Evolutionary conservation across 2,113 vertebrate genomes (phyloP), one percentile per base, ranked within the genome.

Genomic region (Amphiprion percula): DNA sequence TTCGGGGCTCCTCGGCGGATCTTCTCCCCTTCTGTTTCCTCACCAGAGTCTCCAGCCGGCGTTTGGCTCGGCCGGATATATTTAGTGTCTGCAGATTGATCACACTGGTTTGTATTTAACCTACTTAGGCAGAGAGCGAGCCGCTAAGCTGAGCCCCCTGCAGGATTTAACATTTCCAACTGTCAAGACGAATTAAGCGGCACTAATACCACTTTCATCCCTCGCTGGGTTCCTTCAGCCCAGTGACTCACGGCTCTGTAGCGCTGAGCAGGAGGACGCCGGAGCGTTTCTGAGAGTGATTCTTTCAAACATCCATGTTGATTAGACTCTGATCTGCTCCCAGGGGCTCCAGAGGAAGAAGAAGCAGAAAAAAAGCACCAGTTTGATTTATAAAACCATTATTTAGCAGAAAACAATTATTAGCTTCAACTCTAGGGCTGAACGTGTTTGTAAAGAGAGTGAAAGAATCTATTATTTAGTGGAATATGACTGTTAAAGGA

Each of bases 161-260:
- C 89, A 92, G 89, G 90, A 90, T 92, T 92, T 90, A 92, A 90
- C 90, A 89, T 89, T 90, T 92, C 84, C 89, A 90, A 89, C 90
- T 90, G 90, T 92, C 90, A 92, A 84, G 87, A 90, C 47, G 90
- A 88, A 92, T 92, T 90, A 92, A 90, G 79, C 87, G 80, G 84
- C 87, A 84, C 87, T 92, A 92, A 92, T 90, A 72, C 90, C 87
- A 82, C 90, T 88, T 90, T 92, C 87, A 92, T 90, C 89, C 89
- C 82, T 85, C 66, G 47, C 85, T 76, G 87, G 80, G 79, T 68
- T 84, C 83, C 87, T 89, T 88, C 54, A 61, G 59, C 28, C 28
- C 71, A 67, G 87, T 92, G 90, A 92, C 82, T 92, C 90, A 90
- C 86, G 74, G 82, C 88, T 89, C 82, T 67, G 77, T 87, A 76